Base-by-base conservation (phyloP, 2,797 vertebrate species). In the Nannoperca obscura region DNA sequence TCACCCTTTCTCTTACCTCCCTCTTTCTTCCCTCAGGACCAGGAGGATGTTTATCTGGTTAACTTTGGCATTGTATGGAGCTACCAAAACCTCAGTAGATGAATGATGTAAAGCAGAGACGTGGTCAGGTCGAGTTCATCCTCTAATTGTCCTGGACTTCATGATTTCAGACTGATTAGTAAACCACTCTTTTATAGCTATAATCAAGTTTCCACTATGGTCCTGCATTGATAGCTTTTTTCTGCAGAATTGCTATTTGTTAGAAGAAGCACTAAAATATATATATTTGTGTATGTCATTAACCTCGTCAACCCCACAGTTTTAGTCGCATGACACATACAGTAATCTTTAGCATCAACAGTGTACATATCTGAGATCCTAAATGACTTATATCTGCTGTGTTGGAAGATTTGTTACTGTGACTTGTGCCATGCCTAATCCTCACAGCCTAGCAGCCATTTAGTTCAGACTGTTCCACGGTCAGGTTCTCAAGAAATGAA, bases 21-120 rank as follows among this genome's bases (percentile, higher is more conserved):
- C n/a, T 57, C 40, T 49, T 63, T 52, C 78, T 66, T 61, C 74
- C 78, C n/a, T 14, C 3, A 44, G 22, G 58, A 85, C 58, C 78
- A 77, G 60, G 54, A 89, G 54, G 77, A 90, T 85, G 73, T 85
- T 87, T 78, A 54, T 87, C 71, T 85, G 74, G 71, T 83, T 77
- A 60, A 82, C 52, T 77, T 63, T 82, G 71, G 73, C 24, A 6
- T 80, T 80, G 62, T 30, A 52, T 8, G 2, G 22, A 62, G 17
- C 74, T 46, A 76, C 79, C 63, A 72, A 67, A 83, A 78, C 52
- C 72, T 80, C 71, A 44, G 20, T 5, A 78, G 64, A 76, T 85
- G 64, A 74, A 52, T 71, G 53, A 81, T 76, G 49, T 62, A 71
- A 71, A 85, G 63, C 70, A 71, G 82, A 69, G 42, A 46, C 4